A percentile compares a stretch with the other conserved stretches of the same genome.
Evolutionary conservation across 92 coral and sea anemone genomes (phyloP).

Genomic region (Epizoanthus illoricatus): DNA sequence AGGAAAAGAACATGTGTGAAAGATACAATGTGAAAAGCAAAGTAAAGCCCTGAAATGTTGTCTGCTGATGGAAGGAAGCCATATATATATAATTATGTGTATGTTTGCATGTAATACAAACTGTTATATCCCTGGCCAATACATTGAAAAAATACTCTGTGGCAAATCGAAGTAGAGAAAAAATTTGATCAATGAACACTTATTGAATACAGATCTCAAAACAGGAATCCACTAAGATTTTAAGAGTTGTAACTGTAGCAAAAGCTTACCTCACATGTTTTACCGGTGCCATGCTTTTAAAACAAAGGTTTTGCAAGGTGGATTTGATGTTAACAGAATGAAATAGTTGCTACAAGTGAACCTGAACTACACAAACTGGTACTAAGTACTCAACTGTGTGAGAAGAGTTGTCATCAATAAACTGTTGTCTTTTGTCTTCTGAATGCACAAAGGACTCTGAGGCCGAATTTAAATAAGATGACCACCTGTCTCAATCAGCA

Average conservation of each 20-base stretch:
- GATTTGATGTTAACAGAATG: not conserved
- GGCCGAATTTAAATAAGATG: constrained; percentile 3
- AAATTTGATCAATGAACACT: not conserved
- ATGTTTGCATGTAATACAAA: too few relatives aligned
- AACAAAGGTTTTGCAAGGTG: not conserved
- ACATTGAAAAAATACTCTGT: too few relatives aligned
- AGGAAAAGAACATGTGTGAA: too few relatives aligned
- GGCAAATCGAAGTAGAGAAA: too few relatives aligned
- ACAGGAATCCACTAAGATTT: not conserved
- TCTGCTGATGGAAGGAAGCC: too few relatives aligned
- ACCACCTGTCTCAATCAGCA: constrained; percentile 28
- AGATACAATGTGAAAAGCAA: too few relatives aligned
- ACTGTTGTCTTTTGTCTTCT: not conserved
- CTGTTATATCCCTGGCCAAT: too few relatives aligned
- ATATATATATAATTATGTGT: too few relatives aligned
- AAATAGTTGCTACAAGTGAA: not conserved
- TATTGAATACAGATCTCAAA: too few relatives aligned
- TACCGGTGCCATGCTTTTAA: constrained; percentile 25
- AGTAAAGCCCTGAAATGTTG: too few relatives aligned
- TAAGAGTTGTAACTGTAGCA: constrained; percentile 8
- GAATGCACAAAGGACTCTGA: constrained; percentile 9
- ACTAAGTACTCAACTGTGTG: not conserved
- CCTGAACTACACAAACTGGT: not conserved
- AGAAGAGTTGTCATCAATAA: not conserved
- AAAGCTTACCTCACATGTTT: constrained; percentile 31